phyloP scores from a whole-genome alignment of 2,113 vertebrate genomes.

The Leptobrachium leishanense region DNA sequence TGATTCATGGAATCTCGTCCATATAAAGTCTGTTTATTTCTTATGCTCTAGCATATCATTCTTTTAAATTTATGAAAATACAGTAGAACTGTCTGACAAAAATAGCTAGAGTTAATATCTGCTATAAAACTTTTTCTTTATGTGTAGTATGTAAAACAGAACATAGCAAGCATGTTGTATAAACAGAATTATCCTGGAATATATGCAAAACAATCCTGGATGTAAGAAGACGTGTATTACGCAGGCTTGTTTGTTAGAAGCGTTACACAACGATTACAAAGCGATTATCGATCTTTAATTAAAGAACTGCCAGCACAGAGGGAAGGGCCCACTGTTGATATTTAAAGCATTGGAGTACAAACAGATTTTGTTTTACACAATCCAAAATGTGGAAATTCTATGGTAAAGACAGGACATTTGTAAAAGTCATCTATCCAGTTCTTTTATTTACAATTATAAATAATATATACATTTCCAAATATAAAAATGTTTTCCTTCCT shows the following conservation, averaged over 20 bases:
- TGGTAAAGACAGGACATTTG: no score
- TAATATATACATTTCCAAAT: no score
- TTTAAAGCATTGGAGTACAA: no score
- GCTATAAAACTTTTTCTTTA: constrained; percentile 53
- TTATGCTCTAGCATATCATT: constrained; percentile 59
- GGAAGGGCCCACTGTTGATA: no score
- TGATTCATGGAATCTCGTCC: constrained; percentile 68
- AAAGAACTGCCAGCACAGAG: no score
- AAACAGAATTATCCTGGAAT: not conserved
- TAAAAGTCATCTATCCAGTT: no score
- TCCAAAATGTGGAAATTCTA: no score
- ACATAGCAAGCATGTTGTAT: constrained; percentile 41
- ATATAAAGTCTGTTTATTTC: constrained; percentile 72
- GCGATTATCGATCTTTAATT: no score
- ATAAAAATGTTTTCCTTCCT: no score
- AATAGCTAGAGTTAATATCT: constrained; percentile 60
- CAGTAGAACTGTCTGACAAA: constrained; percentile 59
- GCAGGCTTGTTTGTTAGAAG: not conserved
- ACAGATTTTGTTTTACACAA: no score
- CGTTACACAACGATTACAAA: no score
- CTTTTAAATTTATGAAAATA: constrained; percentile 68
- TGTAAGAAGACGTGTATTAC: not conserved
- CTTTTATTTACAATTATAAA: no score
- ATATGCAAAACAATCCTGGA: constrained; percentile 8
- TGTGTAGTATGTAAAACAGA: constrained; percentile 55